A percentile compares a stretch with the other conserved stretches of the same genome.
These are phyloP conservation scores for Porites rus DNA, from an alignment of 92 coral and sea anemone species.

Conservation along the genomic window DNA sequence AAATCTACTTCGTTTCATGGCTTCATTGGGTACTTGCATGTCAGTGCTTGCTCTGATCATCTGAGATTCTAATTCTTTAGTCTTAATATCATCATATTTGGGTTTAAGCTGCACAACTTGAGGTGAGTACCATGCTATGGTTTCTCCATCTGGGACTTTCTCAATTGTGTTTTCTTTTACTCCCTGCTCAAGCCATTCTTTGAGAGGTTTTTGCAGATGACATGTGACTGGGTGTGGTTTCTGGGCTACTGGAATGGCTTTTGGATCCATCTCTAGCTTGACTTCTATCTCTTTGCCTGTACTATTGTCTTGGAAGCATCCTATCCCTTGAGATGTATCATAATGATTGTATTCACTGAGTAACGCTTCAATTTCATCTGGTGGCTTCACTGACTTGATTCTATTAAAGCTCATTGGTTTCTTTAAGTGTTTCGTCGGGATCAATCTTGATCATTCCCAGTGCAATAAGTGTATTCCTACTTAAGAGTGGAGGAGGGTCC, in stretches of 20 bases:
- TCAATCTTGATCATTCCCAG: slow-evolving; percentile 34
- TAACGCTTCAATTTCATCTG: slow-evolving; percentile 27
- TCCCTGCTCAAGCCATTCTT: slow-evolving; percentile 74
- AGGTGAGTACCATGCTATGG: slow-evolving; percentile 72
- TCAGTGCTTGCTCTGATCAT: slow-evolving; percentile 56
- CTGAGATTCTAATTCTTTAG: slow-evolving; percentile 67
- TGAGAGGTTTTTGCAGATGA: slow-evolving; percentile 62
- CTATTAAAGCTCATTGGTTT: slow-evolving; percentile 45
- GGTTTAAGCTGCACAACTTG: slow-evolving; percentile 70
- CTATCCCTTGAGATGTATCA: slow-evolving; percentile 65
- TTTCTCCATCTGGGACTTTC: slow-evolving; percentile 69
- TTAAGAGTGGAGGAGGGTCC: too few species aligned
- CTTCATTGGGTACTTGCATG: slow-evolving; percentile 61
- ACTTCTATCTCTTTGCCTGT: slow-evolving; percentile 58
- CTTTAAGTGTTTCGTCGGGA: slow-evolving; percentile 61
- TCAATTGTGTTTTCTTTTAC: slow-evolving; percentile 57
- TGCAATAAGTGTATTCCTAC: too few species aligned
- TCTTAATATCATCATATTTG: slow-evolving; percentile 5
- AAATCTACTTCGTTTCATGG: slow-evolving; percentile 63
- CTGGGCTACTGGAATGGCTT: slow-evolving; percentile 68
- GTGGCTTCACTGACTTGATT: slow-evolving; percentile 53
- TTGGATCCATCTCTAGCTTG: slow-evolving; percentile 70
- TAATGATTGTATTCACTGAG: slow-evolving; percentile 26
- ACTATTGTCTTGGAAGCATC: slow-evolving; percentile 55
- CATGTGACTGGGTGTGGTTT: slow-evolving; percentile 69